Percentiles rank a stretch among this genome's conserved stretches.
These are phyloP conservation scores for Euplagia quadripunctaria DNA, from an alignment of 2,888 invertebrate species.

Conservation along the genomic window DNA sequence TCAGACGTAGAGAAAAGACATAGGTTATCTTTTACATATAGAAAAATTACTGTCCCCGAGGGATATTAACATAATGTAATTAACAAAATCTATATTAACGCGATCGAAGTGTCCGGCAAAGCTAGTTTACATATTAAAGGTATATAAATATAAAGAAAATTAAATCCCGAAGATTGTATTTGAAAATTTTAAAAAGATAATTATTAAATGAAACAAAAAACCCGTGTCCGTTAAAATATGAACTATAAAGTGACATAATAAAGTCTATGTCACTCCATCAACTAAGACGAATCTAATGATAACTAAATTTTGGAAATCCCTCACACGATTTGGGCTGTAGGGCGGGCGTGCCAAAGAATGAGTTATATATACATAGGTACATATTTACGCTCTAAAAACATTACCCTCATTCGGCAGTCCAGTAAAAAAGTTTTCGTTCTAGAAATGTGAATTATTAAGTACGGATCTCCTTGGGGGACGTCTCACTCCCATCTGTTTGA, in stretches of 20 bases:
- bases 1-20: neutral
- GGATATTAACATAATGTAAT: no score
- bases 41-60: neutral
- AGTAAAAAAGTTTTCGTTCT: neutral
- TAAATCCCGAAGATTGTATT: neutral
- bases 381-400: neutral
- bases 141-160: neutral
- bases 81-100: neutral
- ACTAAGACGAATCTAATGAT: no score
- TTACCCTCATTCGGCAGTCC: neutral
- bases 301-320: neutral
- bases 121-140: neutral
- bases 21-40: neutral
- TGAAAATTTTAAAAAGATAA: neutral
- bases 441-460: neutral
- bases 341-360: neutral
- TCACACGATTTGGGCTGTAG: neutral
- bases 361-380: neutral
- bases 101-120: neutral
- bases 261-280: no score
- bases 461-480: conserved; percentile 19
- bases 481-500: conserved; percentile 1
- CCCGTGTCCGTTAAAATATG: neutral
- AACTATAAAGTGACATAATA: no score
- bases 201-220: neutral